Conservation (phyloP, 2,888 invertebrate species). For the Coecobrya sp. region DNA sequence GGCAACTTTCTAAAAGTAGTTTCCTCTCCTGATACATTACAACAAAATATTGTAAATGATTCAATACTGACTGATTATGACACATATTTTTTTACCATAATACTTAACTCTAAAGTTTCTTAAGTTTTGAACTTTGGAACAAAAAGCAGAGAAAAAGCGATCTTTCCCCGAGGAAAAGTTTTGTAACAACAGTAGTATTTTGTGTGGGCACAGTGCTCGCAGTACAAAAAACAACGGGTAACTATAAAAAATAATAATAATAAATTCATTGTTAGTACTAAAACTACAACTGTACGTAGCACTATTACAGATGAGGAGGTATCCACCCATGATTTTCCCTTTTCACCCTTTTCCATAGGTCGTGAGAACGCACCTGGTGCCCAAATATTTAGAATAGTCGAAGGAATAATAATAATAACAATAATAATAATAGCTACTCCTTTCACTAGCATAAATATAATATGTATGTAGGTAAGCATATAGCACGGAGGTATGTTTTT, state of each 20-base stretch:
- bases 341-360: neutral
- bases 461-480: neutral
- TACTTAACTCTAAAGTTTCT: neutral
- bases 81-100: neutral
- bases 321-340: neutral
- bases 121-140: neutral
- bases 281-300: neutral
- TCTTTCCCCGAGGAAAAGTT: neutral
- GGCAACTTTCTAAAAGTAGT: neutral
- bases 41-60: neutral
- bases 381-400: neutral
- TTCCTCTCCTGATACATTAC: neutral
- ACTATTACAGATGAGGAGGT: neutral
- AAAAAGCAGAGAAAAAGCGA: neutral
- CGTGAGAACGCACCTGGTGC: constrained; percentile 42
- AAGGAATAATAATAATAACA: neutral
- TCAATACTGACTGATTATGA: neutral
- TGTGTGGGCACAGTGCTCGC: neutral
- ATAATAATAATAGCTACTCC: neutral
- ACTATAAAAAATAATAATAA: neutral
- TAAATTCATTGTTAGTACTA: neutral
- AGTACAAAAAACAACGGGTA: neutral
- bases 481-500: no score
- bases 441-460: neutral
- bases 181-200: neutral